Percentiles rank a stretch among this genome's conserved stretches.
These are phyloP conservation scores for Pitta sordida DNA, from an alignment of 2,113 vertebrate genomes.

Conservation along the genomic window DNA sequence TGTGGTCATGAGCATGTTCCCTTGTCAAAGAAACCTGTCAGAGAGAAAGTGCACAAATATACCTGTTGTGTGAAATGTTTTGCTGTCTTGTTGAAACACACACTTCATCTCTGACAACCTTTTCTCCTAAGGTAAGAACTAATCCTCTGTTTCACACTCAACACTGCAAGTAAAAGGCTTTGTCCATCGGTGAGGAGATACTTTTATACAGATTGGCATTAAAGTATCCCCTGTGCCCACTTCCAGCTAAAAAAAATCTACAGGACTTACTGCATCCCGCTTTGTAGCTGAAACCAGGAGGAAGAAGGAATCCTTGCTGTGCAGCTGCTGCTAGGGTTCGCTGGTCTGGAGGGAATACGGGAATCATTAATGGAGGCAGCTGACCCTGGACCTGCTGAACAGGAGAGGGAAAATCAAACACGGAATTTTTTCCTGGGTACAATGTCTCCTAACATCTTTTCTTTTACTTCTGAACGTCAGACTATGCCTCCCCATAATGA, in stretches of 20 bases:
- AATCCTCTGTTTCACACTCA: background rate
- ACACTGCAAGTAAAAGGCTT: background rate
- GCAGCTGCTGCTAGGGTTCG: conserved; percentile 96
- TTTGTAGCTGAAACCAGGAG: conserved; percentile 98
- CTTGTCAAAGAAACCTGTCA: conserved; percentile 10
- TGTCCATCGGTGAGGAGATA: background rate
- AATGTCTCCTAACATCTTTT: background rate
- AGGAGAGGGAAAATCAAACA: conserved; percentile 74
- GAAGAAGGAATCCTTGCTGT: conserved; percentile 97
- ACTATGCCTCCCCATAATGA: background rate
- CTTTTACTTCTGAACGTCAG: background rate
- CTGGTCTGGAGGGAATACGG: conserved; percentile 96
- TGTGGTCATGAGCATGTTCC: background rate
- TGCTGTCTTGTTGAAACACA: background rate
- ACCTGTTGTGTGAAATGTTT: background rate
- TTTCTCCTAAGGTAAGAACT: background rate
- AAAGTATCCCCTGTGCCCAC: background rate
- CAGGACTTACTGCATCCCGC: conserved; percentile 94
- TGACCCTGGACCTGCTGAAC: conserved; percentile 98
- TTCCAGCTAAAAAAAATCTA: conserved; percentile 11
- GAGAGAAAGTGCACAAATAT: background rate
- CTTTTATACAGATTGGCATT: background rate
- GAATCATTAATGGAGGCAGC: conserved; percentile 96
- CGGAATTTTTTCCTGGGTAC: conserved; percentile 21
- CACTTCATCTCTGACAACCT: background rate